Evolutionary conservation across 2,888 invertebrate species (phyloP).

Genomic region (Apamea sordens): DNA sequence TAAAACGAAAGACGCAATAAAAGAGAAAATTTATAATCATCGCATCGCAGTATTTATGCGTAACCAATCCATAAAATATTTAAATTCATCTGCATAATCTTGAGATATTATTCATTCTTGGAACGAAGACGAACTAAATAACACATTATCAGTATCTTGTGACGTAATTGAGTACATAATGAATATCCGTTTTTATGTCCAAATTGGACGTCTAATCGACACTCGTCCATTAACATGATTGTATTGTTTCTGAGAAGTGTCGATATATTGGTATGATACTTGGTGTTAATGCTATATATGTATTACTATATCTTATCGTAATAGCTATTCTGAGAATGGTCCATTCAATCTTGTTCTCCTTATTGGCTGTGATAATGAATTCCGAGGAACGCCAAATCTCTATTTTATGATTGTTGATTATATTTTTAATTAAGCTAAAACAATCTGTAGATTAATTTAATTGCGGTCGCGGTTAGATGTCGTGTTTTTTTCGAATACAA

Average conservation of each 20-base stretch:
- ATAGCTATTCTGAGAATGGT: constrained; percentile 17
- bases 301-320: too few species aligned
- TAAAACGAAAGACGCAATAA: neutral
- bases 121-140: constrained; percentile 21
- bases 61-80: constrained; percentile 8
- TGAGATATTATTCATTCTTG: constrained; percentile 26
- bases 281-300: constrained; percentile 16
- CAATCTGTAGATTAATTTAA: constrained; percentile 3
- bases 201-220: constrained; percentile 44
- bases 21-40: neutral
- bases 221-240: constrained; percentile 37
- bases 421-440: constrained; percentile 20
- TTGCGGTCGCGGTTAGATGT: neutral
- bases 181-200: constrained; percentile 40
- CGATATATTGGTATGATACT: constrained; percentile 50
- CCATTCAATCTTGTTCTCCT: constrained; percentile 63
- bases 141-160: constrained; percentile 24
- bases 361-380: constrained; percentile 60
- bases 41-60: neutral
- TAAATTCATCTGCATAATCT: constrained; percentile 25
- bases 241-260: constrained; percentile 56
- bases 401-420: constrained; percentile 31
- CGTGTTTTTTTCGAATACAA: neutral
- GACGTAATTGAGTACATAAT: constrained; percentile 36
- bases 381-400: constrained; percentile 54